phyloP scores from a whole-genome alignment of 2,113 vertebrate genomes.

The Chionodraco myersi region DNA sequence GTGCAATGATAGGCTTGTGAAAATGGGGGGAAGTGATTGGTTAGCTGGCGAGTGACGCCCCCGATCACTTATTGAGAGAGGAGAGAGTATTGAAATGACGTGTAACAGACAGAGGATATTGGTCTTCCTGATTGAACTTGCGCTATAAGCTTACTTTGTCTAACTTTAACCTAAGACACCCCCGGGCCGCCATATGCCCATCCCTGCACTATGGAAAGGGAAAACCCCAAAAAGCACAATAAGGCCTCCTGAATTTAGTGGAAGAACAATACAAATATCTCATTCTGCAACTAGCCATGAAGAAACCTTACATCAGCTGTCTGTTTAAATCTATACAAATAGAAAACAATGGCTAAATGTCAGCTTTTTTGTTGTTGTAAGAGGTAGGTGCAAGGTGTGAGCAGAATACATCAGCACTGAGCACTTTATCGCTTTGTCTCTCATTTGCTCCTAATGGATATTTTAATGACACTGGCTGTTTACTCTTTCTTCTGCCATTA shows the following conservation, averaged over 20 bases:
- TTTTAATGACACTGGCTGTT: constrained; percentile 42
- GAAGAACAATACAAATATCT: neutral
- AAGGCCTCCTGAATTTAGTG: neutral
- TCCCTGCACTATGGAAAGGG: too few species aligned
- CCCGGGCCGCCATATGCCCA: too few species aligned
- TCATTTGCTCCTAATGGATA: constrained; percentile 52
- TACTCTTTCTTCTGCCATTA: constrained; percentile 14
- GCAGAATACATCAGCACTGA: constrained; percentile 14
- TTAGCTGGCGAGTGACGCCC: too few species aligned
- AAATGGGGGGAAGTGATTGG: too few species aligned
- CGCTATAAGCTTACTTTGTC: too few species aligned
- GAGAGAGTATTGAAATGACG: too few species aligned
- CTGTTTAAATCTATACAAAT: constrained; percentile 12
- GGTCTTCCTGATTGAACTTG: too few species aligned
- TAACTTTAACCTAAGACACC: too few species aligned
- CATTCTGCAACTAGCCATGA: neutral
- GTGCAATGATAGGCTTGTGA: too few species aligned
- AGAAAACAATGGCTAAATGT: constrained; percentile 6
- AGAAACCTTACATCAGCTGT: neutral
- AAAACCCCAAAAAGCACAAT: too few species aligned
- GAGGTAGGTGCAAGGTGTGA: constrained; percentile 12
- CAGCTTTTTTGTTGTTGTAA: neutral
- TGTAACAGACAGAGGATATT: too few species aligned
- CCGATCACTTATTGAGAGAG: too few species aligned
- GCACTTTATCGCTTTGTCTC: constrained; percentile 25